phyloP scores from a whole-genome alignment of 2,113 vertebrate genomes.

The rabbit (Oryctolagus cuniculus) region DNA sequence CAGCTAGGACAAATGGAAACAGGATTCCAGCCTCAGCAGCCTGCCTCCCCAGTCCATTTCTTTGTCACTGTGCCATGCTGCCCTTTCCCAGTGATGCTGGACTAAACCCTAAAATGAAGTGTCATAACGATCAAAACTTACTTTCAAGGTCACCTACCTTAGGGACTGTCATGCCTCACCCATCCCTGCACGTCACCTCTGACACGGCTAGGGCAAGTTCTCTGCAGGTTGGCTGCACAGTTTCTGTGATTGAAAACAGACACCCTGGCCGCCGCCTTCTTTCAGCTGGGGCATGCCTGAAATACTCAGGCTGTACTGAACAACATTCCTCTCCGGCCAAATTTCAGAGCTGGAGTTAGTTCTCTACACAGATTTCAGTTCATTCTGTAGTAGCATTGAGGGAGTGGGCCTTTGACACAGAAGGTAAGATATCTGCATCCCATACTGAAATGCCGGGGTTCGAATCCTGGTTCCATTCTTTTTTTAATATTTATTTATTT shows the following conservation, averaged over 20 bases:
- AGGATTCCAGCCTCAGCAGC: neutral
- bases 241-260: conserved; percentile 75
- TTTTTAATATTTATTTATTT: too few relatives aligned
- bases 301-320: conserved; percentile 48
- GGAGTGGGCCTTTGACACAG: too few relatives aligned
- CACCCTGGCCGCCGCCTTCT: conserved; percentile 40
- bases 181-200: neutral
- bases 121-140: neutral
- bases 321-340: conserved; percentile 7
- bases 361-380: conserved; percentile 55
- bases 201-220: neutral
- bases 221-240: neutral
- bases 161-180: neutral
- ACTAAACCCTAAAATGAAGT: neutral
- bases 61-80: neutral
- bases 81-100: neutral
- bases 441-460: too few relatives aligned
- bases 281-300: conserved; percentile 42
- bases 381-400: conserved; percentile 11
- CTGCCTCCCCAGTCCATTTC: neutral
- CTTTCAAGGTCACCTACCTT: neutral
- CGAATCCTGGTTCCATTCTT: too few relatives aligned
- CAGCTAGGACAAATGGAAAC: neutral
- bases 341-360: conserved; percentile 12
- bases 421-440: too few relatives aligned